Evolutionary conservation across 2,888 invertebrate species (phyloP), one percentile per base, ranked within the genome.

Genomic region (Caenorhabditis becei): DNA sequence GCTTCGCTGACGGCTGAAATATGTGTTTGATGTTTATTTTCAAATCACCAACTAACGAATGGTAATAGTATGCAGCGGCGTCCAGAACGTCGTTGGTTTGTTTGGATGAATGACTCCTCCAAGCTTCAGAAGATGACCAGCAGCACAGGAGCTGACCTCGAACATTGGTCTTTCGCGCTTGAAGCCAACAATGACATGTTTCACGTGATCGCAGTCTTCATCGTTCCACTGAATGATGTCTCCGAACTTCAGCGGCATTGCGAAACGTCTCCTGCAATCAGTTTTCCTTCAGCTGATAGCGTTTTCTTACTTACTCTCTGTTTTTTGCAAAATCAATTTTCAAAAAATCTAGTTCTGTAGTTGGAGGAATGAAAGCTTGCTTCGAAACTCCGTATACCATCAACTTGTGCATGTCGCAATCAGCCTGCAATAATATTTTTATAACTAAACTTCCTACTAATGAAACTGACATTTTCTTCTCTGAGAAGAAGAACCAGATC

Each of bases 31-130:
- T 32, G 5, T 32, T 4, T 7, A 41, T 49, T 24, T 44, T 23
- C 10, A 23, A 26, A 14, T 1, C 24, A n/a, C 32, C 18, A 32
- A 69, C 69, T 53, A 44, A 80, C 80, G 69, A 56, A 80, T 70
- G 1, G 65, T n/a, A 0, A 80, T 11, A 4, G 51, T 24, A 7
- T 41, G 28, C 14, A 80, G 5, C 24, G 18, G 23, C 8, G 66
- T 75, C 80, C 80, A 80, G 58, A 80, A 80, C 1, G 24, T 47
- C 1, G 75, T 58, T 1, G 66, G 66, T n/a, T 56, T 53, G 7
- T 14, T 58, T 2, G 80, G 80, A 2, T 65, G 26, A 16, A 80
- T 51, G 14, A 59, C 53, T 24, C 80, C 80, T 11, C 75, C 80
- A 11, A 80, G 16, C 16, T 18, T 56, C 8, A 80, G 2, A 2